Percentiles rank a stretch among this genome's conserved stretches.
Conservation (phyloP, 2,113 vertebrate genomes). For the Hydrochoerus hydrochaeris region DNA sequence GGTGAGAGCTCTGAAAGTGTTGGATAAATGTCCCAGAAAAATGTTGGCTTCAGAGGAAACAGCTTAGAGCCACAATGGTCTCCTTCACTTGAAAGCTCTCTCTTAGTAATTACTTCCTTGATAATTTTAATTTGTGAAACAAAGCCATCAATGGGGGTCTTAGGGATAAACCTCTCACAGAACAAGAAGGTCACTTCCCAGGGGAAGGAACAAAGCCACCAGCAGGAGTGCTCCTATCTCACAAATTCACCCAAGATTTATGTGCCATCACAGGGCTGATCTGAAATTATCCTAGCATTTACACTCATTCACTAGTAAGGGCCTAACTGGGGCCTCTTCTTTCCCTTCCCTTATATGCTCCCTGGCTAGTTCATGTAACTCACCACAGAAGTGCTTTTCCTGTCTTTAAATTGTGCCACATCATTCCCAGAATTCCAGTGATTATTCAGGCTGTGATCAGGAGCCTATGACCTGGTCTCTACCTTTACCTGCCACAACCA, state of each 20-base stretch:
- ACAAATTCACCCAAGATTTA: not conserved
- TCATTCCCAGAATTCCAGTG: rapidly evolving
- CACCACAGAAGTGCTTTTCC: not conserved
- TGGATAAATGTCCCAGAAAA: constrained; percentile 55
- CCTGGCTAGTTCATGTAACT: not conserved
- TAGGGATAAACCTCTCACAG: not conserved
- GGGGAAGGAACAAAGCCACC: not conserved
- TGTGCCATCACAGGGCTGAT: rapidly evolving
- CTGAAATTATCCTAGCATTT: not conserved
- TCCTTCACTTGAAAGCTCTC: not conserved
- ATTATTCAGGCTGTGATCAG: not conserved
- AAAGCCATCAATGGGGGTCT: not conserved
- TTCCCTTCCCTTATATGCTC: not conserved
- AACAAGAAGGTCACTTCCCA: not conserved
- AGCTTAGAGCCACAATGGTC: not conserved
- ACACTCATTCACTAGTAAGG: not conserved
- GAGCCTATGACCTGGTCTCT: not conserved
- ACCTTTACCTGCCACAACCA: not conserved
- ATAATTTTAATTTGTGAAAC: constrained; percentile 39
- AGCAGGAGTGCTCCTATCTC: not conserved
- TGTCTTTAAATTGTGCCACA: not conserved
- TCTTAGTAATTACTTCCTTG: not conserved
- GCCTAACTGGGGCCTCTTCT: not conserved
- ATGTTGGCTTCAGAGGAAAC: not conserved
- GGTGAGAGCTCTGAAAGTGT: not conserved